A percentile compares a stretch with the other conserved stretches of the same genome.
Evolutionary conservation across 2,888 invertebrate genomes (phyloP).

Genomic region (Eristalis tenax): DNA sequence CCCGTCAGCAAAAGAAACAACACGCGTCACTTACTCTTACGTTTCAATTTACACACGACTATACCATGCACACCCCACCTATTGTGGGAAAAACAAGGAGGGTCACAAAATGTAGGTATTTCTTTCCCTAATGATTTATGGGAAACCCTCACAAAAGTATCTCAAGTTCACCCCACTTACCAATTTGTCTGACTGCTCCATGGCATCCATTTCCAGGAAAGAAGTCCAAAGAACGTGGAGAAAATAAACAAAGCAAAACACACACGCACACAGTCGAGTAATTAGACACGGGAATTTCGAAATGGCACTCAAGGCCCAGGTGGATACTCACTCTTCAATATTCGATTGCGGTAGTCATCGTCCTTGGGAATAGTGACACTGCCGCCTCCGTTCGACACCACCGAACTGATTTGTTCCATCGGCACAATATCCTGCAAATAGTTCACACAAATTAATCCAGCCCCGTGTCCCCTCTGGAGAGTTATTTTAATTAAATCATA

Average conservation of each 20-base stretch:
- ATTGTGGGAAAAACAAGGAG: neutral
- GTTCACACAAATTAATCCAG: neutral
- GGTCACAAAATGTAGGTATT: neutral
- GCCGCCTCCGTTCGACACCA: slow-evolving; percentile 80
- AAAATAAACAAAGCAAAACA: neutral
- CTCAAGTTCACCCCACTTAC: slow-evolving; percentile 36
- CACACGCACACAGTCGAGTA: neutral
- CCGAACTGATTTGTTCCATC: slow-evolving; percentile 81
- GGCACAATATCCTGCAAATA: slow-evolving; percentile 80
- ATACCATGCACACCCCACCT: neutral
- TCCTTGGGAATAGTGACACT: slow-evolving; percentile 80
- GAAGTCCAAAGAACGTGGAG: neutral
- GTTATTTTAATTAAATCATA: slow-evolving; percentile 11
- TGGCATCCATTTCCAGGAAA: neutral
- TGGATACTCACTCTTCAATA: slow-evolving; percentile 79
- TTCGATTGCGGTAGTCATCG: slow-evolving; percentile 81
- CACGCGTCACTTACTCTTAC: no score
- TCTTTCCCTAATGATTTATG: neutral
- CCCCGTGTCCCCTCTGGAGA: neutral
- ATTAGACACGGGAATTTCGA: neutral
- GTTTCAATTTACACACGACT: no score
- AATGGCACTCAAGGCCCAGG: neutral
- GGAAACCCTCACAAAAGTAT: neutral
- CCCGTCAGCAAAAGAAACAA: no score
- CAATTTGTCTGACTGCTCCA: slow-evolving; percentile 49